A percentile compares a stretch with the other conserved stretches of the same genome.
Conservation (phyloP, 2,888 invertebrate species). For the Drosophila formosana region DNA sequence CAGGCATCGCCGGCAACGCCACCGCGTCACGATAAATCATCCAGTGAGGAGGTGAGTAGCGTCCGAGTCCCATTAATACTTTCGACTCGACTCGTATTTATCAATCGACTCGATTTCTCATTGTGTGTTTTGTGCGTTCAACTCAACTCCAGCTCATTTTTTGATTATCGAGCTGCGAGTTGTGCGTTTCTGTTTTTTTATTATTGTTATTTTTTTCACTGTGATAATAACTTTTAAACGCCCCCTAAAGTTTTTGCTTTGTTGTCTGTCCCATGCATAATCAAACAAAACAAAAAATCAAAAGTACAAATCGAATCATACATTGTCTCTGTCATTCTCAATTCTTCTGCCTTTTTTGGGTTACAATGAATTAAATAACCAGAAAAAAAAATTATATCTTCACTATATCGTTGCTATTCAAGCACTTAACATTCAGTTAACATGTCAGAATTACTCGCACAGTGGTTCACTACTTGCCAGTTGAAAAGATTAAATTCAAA, state of each 20-base stretch:
- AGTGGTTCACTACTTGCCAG: conserved; percentile 20
- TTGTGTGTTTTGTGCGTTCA: conserved; percentile 71
- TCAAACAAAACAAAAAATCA: conserved; percentile 14
- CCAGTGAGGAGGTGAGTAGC: conserved; percentile 95
- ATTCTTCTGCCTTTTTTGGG: conserved; percentile 9
- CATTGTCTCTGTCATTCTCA: conserved; percentile 31
- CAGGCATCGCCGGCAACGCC: conserved; percentile 95
- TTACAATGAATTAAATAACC: conserved; percentile 10
- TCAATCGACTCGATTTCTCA: conserved; percentile 53
- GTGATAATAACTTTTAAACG: conserved; percentile 50
- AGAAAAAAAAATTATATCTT: conserved; percentile 1
- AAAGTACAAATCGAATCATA: conserved; percentile 31
- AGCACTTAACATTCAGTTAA: conserved; percentile 36
- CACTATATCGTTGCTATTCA: conserved; percentile 14
- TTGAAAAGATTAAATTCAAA: background rate
- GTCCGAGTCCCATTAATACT: conserved; percentile 21
- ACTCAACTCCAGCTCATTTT: conserved; percentile 25
- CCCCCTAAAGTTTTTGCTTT: conserved; percentile 29
- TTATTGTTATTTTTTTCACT: conserved; percentile 38
- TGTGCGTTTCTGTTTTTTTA: conserved; percentile 33
- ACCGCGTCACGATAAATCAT: conserved; percentile 95
- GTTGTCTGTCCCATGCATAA: conserved; percentile 39
- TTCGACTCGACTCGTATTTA: conserved; percentile 2
- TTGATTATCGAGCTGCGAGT: conserved; percentile 37
- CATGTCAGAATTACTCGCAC: conserved; percentile 26